Conservation (phyloP, 2,113 vertebrate species). For the Crypturellus undulatus region DNA sequence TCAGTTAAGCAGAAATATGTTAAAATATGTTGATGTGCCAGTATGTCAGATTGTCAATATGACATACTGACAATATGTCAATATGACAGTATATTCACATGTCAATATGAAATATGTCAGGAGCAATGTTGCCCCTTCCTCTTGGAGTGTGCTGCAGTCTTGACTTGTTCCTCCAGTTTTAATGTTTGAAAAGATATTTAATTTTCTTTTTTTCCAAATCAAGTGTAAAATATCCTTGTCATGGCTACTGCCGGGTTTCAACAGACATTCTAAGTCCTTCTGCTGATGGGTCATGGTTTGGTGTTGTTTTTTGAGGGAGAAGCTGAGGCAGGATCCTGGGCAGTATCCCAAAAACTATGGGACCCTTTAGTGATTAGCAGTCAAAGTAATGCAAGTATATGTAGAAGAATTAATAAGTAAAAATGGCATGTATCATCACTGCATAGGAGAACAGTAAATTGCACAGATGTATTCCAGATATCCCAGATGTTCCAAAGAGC, state of each 20-base stretch:
- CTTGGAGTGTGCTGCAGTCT: background rate
- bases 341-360: background rate
- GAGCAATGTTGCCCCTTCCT: background rate
- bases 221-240: background rate
- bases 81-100: no score
- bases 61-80: no score
- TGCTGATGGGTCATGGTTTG: background rate
- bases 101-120: background rate
- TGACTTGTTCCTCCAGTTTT: background rate
- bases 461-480: background rate
- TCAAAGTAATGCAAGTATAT: background rate
- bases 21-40: no score
- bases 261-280: background rate
- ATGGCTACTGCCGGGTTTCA: background rate
- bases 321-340: background rate
- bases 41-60: no score
- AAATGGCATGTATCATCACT: rapidly evolving
- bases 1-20: background rate
- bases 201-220: background rate
- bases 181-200: background rate
- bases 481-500: background rate
- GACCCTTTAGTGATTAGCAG: background rate
- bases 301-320: background rate
- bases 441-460: background rate
- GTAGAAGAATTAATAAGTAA: background rate